phyloP scores from a whole-genome alignment of 2,797 vertebrate species.

The Gastrophryne carolinensis region DNA sequence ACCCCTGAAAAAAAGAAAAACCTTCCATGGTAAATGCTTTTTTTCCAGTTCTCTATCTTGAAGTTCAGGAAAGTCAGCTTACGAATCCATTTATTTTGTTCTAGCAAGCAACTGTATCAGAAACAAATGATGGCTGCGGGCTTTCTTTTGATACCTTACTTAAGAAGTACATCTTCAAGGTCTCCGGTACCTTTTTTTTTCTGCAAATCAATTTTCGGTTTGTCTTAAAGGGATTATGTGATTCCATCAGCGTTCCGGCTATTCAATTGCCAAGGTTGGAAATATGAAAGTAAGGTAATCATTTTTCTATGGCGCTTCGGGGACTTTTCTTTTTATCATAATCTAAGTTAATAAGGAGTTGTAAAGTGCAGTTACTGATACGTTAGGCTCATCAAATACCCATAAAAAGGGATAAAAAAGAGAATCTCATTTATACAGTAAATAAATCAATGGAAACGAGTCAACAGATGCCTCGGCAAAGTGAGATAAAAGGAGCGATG shows the following conservation, averaged over 20 bases:
- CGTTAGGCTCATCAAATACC: neutral
- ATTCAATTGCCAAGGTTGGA: constrained; percentile 43
- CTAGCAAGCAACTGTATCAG: neutral
- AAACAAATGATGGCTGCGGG: neutral
- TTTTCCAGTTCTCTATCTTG: constrained; percentile 14
- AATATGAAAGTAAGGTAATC: constrained; percentile 21
- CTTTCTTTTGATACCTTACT: neutral
- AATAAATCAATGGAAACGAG: neutral
- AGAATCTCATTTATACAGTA: neutral
- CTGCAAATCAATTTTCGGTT: constrained; percentile 35
- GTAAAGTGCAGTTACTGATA: constrained; percentile 14
- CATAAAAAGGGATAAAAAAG: neutral
- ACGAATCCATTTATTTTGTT: constrained; percentile 47
- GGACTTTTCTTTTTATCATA: constrained; percentile 34
- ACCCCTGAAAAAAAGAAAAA: neutral
- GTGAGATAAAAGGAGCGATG: no score
- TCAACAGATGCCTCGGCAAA: no score
- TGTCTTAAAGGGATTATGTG: constrained; percentile 39
- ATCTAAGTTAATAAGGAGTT: constrained; percentile 32
- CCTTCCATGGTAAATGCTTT: constrained; percentile 5
- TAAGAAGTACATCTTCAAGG: constrained; percentile 25
- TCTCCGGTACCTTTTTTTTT: neutral
- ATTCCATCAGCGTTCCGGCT: constrained; percentile 41
- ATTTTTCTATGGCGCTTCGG: constrained; percentile 41
- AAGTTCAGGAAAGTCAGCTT: constrained; percentile 33